These are phyloP conservation scores for Podarcis muralis DNA, from an alignment of 2,113 vertebrate genomes.

Conservation along the genomic window DNA sequence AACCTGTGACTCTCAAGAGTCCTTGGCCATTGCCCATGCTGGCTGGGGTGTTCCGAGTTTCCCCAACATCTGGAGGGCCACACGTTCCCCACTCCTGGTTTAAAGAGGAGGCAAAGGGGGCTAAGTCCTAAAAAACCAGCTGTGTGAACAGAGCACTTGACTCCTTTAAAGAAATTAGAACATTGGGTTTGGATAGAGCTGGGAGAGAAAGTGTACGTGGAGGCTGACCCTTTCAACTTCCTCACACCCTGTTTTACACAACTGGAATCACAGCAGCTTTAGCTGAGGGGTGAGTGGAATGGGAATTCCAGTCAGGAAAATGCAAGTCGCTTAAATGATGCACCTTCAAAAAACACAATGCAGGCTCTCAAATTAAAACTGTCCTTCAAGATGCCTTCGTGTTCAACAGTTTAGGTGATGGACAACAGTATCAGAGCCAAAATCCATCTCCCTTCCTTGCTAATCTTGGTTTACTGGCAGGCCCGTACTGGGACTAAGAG, in stretches of 20 bases:
- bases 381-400: background rate
- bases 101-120: too few relatives aligned
- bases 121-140: too few relatives aligned
- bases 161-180: too few relatives aligned
- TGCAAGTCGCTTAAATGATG: background rate
- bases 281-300: too few relatives aligned
- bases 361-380: background rate
- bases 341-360: background rate
- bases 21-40: too few relatives aligned
- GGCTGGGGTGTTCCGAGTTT: background rate
- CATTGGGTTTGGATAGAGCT: too few relatives aligned
- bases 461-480: too few relatives aligned
- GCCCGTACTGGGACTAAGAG: background rate
- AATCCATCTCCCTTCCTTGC: background rate
- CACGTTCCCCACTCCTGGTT: too few relatives aligned
- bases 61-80: background rate
- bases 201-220: too few relatives aligned
- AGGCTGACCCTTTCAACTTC: too few relatives aligned
- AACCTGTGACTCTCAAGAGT: background rate
- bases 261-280: background rate
- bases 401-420: background rate
- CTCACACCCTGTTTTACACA: background rate
- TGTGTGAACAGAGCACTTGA: too few relatives aligned
- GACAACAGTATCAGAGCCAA: background rate
- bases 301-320: background rate